Evolutionary conservation across 1,140 invertebrate species (phyloP).

Genomic region (Pinna nobilis): DNA sequence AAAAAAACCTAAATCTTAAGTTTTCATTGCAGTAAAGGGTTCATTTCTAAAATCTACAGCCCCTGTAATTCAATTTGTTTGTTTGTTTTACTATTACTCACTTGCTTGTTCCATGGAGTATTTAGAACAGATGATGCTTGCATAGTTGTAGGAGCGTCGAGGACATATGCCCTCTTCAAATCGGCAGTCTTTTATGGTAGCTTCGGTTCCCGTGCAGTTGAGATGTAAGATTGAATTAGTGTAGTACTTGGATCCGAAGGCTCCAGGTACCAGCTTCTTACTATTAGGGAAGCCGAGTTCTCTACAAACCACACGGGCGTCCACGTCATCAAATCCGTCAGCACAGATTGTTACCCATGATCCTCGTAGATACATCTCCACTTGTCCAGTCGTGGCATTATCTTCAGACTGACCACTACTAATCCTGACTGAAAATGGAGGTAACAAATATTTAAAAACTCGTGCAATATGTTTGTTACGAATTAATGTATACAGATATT

Average conservation of each 20-base stretch:
- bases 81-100: constrained; percentile 1
- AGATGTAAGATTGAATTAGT: constrained; percentile 47
- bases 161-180: constrained; percentile 46
- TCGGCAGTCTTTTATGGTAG: constrained; percentile 46
- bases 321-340: constrained; percentile 59
- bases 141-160: constrained; percentile 52
- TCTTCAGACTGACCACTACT: constrained; percentile 49
- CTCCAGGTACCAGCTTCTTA: constrained; percentile 51
- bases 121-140: constrained; percentile 54
- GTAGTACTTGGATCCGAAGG: constrained; percentile 53
- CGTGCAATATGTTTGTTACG: too few species aligned
- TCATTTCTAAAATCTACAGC: too few species aligned
- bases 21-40: too few species aligned
- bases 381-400: constrained; percentile 50
- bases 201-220: constrained; percentile 51
- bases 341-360: constrained; percentile 65
- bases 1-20: too few species aligned
- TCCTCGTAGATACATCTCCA: constrained; percentile 47
- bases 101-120: constrained; percentile 43
- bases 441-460: too few species aligned
- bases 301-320: constrained; percentile 63
- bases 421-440: constrained; percentile 50
- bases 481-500: too few species aligned
- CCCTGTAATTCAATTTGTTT: too few species aligned
- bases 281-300: constrained; percentile 68